phyloP scores from a whole-genome alignment of 2,113 vertebrate species.

The Cebus imitator region DNA sequence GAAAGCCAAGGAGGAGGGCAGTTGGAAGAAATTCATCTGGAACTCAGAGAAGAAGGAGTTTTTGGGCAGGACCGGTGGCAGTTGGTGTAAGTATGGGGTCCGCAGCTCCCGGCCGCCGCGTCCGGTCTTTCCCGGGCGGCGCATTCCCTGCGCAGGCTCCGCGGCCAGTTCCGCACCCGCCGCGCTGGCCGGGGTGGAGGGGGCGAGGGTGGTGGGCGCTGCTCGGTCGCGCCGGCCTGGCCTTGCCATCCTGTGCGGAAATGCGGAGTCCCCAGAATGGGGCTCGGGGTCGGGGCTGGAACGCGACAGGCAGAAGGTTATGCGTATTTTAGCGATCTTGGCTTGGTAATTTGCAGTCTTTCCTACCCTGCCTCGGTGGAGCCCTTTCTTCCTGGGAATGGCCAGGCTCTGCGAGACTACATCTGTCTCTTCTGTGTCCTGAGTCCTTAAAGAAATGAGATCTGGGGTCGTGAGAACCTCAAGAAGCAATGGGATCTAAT shows the following conservation, averaged over 20 bases:
- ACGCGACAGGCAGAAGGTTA: background rate
- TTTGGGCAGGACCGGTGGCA: conserved; percentile 92
- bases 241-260: background rate
- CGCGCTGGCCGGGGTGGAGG: background rate
- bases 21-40: conserved; percentile 94
- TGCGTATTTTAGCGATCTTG: background rate
- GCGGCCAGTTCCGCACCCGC: background rate
- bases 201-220: background rate
- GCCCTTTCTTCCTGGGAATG: background rate
- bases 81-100: conserved; percentile 91
- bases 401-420: background rate
- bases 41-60: conserved; percentile 94
- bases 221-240: background rate
- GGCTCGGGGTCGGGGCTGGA: background rate
- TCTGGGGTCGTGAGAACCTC: background rate
- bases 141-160: background rate
- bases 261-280: background rate
- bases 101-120: background rate
- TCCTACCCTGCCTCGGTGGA: background rate
- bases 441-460: background rate
- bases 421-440: background rate
- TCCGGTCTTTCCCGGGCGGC: background rate
- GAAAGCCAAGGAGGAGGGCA: conserved; percentile 90
- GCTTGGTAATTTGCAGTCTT: background rate
- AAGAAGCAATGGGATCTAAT: background rate